Evolutionary conservation across 2,797 vertebrate species (phyloP).

Genomic region (Sylvilagus floridanus): DNA sequence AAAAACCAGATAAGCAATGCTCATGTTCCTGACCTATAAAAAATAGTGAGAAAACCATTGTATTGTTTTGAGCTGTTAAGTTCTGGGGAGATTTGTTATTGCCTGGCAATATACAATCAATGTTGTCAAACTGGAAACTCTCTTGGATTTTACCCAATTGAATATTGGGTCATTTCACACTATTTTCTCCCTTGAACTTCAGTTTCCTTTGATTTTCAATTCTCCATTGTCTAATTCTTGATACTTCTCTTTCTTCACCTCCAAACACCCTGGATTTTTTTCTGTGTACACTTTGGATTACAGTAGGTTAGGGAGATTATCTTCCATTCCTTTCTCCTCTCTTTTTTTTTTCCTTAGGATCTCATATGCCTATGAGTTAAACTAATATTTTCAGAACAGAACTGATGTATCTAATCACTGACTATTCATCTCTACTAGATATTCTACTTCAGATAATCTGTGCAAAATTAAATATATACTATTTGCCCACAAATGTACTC

Average conservation of each 20-base stretch:
- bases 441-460: conserved; percentile 16
- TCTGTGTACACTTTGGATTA: background rate
- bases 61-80: background rate
- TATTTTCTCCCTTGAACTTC: background rate
- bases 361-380: background rate
- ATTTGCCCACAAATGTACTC: background rate
- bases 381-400: conserved; percentile 22
- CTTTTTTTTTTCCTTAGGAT: background rate
- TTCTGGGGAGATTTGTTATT: background rate
- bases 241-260: background rate
- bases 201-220: background rate
- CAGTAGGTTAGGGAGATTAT: background rate
- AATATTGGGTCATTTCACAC: background rate
- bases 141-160: background rate
- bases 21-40: background rate
- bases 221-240: background rate
- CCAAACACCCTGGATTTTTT: background rate
- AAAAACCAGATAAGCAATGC: background rate
- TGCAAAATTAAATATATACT: background rate
- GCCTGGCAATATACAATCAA: background rate
- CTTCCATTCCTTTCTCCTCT: background rate
- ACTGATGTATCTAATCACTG: background rate
- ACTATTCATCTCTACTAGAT: background rate
- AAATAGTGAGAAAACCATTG: background rate
- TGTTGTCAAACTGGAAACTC: background rate